A percentile compares a stretch with the other conserved stretches of the same genome.
Conservation (phyloP, 2,888 invertebrate species). For the Epinotia brunnichana region DNA sequence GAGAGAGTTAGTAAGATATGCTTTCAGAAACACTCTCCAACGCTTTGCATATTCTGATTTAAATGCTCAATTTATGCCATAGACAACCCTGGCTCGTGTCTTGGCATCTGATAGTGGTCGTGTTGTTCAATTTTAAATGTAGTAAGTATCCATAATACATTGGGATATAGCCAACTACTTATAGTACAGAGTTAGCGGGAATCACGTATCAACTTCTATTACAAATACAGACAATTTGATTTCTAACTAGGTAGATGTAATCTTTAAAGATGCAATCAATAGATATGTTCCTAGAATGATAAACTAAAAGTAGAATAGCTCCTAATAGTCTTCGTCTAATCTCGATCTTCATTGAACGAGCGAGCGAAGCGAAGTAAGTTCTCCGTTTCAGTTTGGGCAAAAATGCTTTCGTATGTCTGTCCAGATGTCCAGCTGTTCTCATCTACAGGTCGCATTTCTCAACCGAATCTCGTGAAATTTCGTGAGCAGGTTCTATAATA, state of each 20-base stretch:
- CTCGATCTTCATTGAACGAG: too few relatives aligned
- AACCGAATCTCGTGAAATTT: too few relatives aligned
- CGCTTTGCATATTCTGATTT: conserved; percentile 29
- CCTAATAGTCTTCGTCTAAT: too few relatives aligned
- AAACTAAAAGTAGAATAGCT: too few relatives aligned
- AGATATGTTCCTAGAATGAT: too few relatives aligned
- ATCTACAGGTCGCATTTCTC: too few relatives aligned
- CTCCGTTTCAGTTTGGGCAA: too few relatives aligned
- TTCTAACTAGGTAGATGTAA: neutral
- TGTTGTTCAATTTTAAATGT: conserved; percentile 6
- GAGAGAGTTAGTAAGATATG: conserved; percentile 27
- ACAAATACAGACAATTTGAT: neutral
- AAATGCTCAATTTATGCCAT: conserved; percentile 29
- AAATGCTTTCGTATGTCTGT: too few relatives aligned
- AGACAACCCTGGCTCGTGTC: conserved; percentile 20
- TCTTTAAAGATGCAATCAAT: neutral
- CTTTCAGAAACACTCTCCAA: conserved; percentile 25
- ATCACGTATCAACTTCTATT: too few relatives aligned
- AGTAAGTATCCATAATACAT: neutral
- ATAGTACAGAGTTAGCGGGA: neutral
- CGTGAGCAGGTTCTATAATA: too few relatives aligned
- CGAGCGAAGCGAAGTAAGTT: too few relatives aligned
- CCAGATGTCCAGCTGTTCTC: too few relatives aligned
- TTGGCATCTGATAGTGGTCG: conserved; percentile 15
- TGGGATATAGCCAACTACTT: neutral